Conservation (phyloP, 2,797 vertebrate species). For the Vireo griseus region DNA sequence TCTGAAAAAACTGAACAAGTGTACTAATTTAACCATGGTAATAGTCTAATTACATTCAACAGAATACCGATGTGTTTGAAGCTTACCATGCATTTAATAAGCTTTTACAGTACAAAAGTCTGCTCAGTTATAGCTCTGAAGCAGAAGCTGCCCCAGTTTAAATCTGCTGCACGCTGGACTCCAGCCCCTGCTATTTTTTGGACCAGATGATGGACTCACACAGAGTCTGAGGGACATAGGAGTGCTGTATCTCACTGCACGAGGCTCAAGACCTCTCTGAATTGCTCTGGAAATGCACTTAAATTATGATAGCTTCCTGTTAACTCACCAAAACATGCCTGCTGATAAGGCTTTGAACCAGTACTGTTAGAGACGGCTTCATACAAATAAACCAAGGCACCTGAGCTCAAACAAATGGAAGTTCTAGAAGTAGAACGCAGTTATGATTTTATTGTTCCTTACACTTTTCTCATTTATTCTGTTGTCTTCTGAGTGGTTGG, state of each 20-base stretch:
- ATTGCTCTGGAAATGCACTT: neutral
- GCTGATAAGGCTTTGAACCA: neutral
- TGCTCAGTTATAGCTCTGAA: neutral
- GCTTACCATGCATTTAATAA: slow-evolving; percentile 11
- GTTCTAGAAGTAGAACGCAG: neutral
- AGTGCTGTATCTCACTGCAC: rapidly evolving
- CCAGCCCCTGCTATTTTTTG: neutral
- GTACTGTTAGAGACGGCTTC: neutral
- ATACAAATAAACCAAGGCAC: neutral
- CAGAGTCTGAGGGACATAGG: rapidly evolving
- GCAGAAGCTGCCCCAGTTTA: neutral
- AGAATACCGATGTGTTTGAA: neutral
- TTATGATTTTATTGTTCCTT: neutral
- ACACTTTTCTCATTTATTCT: neutral
- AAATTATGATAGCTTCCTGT: neutral
- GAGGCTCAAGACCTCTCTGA: neutral
- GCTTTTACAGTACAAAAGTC: neutral
- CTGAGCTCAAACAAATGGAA: neutral
- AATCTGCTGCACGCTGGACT: neutral
- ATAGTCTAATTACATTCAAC: slow-evolving; percentile 14
- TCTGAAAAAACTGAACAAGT: slow-evolving; percentile 2
- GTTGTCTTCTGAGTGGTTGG: neutral
- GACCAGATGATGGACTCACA: neutral
- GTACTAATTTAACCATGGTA: slow-evolving; percentile 39
- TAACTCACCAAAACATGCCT: neutral